Base-by-base conservation (phyloP, 2,113 vertebrate species). In the Charina bottae region DNA sequence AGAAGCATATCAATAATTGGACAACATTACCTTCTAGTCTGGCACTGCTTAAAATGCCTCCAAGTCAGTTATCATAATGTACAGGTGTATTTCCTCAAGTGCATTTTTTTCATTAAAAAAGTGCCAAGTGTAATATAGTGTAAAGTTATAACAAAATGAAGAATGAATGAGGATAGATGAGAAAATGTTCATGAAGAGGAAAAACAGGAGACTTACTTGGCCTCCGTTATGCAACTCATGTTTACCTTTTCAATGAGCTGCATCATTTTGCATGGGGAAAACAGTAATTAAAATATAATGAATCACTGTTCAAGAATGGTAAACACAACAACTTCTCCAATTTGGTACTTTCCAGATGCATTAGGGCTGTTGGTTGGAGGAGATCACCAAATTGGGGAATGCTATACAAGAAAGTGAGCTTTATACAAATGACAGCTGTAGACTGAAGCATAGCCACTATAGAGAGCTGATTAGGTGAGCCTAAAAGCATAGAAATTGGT, bases 1-100 rank as follows among this genome's bases (percentile, higher is more conserved):
- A 92, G 85, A 60, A 90, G 88, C 56, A 78, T 19, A 58, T 4
- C 83, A 62, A 4, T 56, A 88, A 68, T 1, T 93, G 10, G 0
- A 62, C 9, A n/a, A 19, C 89, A 37, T 58, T 86, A 78, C 0
- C 7, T 89, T 58, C 58, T 89, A 49, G 0, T 1, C 42, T 88
- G 56, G 85, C 46, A 33, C 5, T 33, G 15, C 28, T 53, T 72
- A 56, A 92, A 95, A 93, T 83, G 53, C 1, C 46, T 17, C 13
- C 4, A 10, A n/a, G 17, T 92, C 3, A 12, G 3, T 85, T 21
- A 62, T 68, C 68, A 94, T 19, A 78, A 68, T 7, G 83, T 90
- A 89, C 21, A 53, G 49, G 24, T 60, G 3, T 13, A 28, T 15
- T 6, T 26, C 60, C 26, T 37, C 26, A 49, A 19, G 1, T 37